These are phyloP conservation scores for Hetaerina americana DNA, from an alignment of 1,140 invertebrate genomes.

Conservation along the genomic window DNA sequence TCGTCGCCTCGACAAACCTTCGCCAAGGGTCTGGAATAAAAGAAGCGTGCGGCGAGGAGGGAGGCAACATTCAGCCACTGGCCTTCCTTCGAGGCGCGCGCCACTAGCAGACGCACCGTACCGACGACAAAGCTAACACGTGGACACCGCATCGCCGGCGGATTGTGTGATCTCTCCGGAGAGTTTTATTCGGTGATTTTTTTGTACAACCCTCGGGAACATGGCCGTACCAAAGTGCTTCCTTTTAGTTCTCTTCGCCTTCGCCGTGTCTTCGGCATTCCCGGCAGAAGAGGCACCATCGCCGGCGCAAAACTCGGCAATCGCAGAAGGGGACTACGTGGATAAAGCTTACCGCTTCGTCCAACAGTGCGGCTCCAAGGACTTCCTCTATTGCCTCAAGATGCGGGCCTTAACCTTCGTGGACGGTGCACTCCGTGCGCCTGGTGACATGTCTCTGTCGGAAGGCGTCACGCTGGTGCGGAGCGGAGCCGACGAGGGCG, in stretches of 20 bases:
- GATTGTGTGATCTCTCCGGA: not conserved
- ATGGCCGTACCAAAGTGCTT: not conserved
- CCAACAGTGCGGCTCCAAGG: constrained; percentile 50
- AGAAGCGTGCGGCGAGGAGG: not conserved
- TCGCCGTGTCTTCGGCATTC: not conserved
- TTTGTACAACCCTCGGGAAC: not conserved
- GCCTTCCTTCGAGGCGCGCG: not conserved
- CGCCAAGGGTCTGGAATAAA: not conserved
- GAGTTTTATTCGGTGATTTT: not conserved
- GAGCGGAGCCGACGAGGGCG: constrained; percentile 17
- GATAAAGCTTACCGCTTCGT: constrained; percentile 46
- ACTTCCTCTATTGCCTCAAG: constrained; percentile 59
- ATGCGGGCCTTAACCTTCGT: constrained; percentile 47
- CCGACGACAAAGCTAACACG: not conserved
- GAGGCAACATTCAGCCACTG: not conserved
- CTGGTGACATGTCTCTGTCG: not conserved
- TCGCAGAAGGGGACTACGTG: constrained; percentile 28
- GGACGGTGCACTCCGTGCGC: constrained; percentile 30
- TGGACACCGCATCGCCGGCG: not conserved
- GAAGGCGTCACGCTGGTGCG: not conserved
- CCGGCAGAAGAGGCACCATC: not conserved
- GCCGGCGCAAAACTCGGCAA: constrained; percentile 11
- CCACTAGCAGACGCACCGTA: not conserved
- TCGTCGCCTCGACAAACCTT: not conserved
- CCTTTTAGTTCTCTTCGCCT: not conserved